These are phyloP conservation scores for Lampris incognitus DNA, from an alignment of 2,113 vertebrate species.

Conservation along the genomic window DNA sequence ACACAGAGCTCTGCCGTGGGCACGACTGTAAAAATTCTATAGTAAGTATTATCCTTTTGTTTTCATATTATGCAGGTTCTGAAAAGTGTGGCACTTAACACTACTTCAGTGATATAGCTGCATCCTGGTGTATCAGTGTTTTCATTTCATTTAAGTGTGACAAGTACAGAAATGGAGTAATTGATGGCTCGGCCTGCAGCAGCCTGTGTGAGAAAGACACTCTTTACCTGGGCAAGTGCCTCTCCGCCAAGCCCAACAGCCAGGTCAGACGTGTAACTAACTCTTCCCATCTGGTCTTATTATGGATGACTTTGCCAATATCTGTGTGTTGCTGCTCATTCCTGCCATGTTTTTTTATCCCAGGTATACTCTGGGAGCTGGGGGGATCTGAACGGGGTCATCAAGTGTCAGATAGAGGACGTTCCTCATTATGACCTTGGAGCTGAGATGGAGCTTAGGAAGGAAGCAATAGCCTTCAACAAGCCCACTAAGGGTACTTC, in stretches of 20 bases:
- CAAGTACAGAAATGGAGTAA: constrained; percentile 93
- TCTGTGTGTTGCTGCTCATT: constrained; percentile 1
- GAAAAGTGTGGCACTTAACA: neutral
- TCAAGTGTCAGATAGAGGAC: constrained; percentile 96
- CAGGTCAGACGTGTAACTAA: constrained; percentile 83
- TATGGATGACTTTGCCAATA: neutral
- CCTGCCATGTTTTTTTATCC: constrained; percentile 6
- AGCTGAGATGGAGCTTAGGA: constrained; percentile 89
- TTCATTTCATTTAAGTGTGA: constrained; percentile 86
- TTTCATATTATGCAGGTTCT: neutral
- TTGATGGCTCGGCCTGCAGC: constrained; percentile 95
- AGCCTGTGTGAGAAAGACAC: constrained; percentile 95
- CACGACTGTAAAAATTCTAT: constrained; percentile 95
- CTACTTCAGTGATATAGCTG: neutral
- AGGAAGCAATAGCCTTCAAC: constrained; percentile 89
- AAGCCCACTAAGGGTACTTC: constrained; percentile 95
- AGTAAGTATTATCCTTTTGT: constrained; percentile 82
- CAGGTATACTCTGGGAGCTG: constrained; percentile 96
- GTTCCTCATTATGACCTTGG: constrained; percentile 87
- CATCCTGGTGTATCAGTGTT: neutral
- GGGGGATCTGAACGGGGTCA: constrained; percentile 93
- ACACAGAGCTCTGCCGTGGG: constrained; percentile 96
- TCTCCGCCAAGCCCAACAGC: constrained; percentile 90
- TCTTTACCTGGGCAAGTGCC: constrained; percentile 94
- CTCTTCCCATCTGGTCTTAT: neutral